Base-by-base conservation (phyloP, 1,140 invertebrate genomes). In the Microplitis demolitor region DNA sequence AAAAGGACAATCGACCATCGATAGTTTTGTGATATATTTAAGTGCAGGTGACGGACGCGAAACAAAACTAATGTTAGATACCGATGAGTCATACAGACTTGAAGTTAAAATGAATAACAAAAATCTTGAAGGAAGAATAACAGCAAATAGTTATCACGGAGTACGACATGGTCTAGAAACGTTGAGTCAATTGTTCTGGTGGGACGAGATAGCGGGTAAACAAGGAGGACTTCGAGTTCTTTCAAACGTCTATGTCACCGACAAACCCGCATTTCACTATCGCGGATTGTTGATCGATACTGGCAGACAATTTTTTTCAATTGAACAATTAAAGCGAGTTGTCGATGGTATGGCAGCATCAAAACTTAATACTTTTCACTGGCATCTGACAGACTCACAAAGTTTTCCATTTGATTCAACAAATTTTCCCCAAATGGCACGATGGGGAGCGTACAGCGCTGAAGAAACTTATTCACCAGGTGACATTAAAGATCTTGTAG, bases 351-450 rank as follows among this genome's bases (percentile, higher is more conserved):
- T 97, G 94, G 91, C 93, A 0, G 89, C 92, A 0, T 92, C 91
- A 24, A 97, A 97, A 84, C 83, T 97, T 73, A 97, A 97, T 78
- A 92, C 94, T 0, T 91, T 96, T 39, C 95, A 97, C 77, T 96
- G 94, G 94, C 95, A 97, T 77, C 94, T 96, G n/a, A 95, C 94
- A 0, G 95, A 97, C 81, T 92, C 92, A 0, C 94, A 96, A 24
- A 95, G 94, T 79, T 96, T 96, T 82, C 94, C 95, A 0, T 89
- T 95, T 73, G 91, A 93, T 63, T 92, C 93, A 0, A 88, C 87
- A 2, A 87, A 90, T 16, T 90, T 93, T 35, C 94, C 95, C 0
- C 90, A 94, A 78, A 90, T 96, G 88, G 90, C 92, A 1, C 89
- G 88, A 87, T 93, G 90, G 83, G 93, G 93, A 1, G 92, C 93